Base-by-base conservation (phyloP, 2,113 vertebrate species). In the Tursiops truncatus region DNA sequence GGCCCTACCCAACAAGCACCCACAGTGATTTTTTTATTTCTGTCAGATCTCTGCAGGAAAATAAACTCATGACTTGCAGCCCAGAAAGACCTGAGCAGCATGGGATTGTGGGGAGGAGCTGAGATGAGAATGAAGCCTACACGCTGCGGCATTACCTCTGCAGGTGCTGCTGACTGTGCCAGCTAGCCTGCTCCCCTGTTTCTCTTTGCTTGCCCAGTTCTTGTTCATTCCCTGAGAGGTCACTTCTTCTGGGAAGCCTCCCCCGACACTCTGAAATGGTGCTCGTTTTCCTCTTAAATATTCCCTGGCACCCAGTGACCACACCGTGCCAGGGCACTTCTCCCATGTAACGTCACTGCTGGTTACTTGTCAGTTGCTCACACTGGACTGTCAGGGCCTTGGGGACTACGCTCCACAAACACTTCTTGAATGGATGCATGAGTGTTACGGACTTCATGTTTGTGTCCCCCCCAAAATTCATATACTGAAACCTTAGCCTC, bases 71-170 rank as follows among this genome's bases (percentile, higher is more conserved):
- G 53, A 65, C 15, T 92, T 74, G 41, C 18, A 89, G 60, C 38
- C 63, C 6, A 60, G 84, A 80, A 74, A 18, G 26, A 62, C 15
- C 73, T 82, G 71, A 76, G 33, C 10, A 21, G 79, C 20, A 5
- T 58, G 9, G 9, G 9, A 0, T 18, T 41, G 2, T 11, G 15
- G 26, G 53, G 36, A 74, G 5, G 5, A 56, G 23, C 38, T 5
- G 4, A 63, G 58, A 9, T 44, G 67, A 85, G 44, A 81, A 71
- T 8, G 28, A 31, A 67, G 10, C 15, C 28, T 44, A 5, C 0
- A 2, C 6, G 31, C 8, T 4, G 17, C 2, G 2, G 9, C 12
- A 2, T 36, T 23, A 15, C 18, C 74, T 36, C 47, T 14, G 8
- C 8, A 4, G 20, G 50, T 18, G 15, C 62, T 63, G 11, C 31